phyloP scores from a whole-genome alignment of 2,888 invertebrate genomes.

The Platerodrilus igneus region DNA sequence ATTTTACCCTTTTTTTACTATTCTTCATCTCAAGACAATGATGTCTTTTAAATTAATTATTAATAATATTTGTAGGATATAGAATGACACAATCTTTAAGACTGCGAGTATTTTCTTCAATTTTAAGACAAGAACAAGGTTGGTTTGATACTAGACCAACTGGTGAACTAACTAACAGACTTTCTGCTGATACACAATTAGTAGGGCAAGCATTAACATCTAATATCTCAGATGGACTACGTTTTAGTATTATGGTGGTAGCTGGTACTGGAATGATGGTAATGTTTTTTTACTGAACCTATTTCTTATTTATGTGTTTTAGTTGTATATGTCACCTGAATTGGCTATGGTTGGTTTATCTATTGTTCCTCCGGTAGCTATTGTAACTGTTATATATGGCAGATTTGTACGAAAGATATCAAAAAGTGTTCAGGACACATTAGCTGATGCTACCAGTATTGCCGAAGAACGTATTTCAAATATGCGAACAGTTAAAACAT shows the following conservation, averaged over 20 bases:
- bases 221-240: slow-evolving; percentile 91
- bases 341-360: slow-evolving; percentile 80
- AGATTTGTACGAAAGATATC: slow-evolving; percentile 83
- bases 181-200: slow-evolving; percentile 85
- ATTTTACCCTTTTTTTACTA: no score
- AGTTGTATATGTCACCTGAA: slow-evolving; percentile 89
- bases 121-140: slow-evolving; percentile 81
- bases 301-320: slow-evolving; percentile 19
- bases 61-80: slow-evolving; percentile 60
- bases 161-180: slow-evolving; percentile 86
- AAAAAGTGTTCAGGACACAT: slow-evolving; percentile 67
- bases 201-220: slow-evolving; percentile 89
- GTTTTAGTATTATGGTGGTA: slow-evolving; percentile 79
- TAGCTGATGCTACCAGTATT: slow-evolving; percentile 63
- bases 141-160: slow-evolving; percentile 89
- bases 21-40: slow-evolving; percentile 3
- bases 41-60: not conserved
- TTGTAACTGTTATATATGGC: slow-evolving; percentile 76
- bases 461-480: slow-evolving; percentile 91
- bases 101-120: slow-evolving; percentile 70
- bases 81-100: slow-evolving; percentile 80
- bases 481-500: slow-evolving; percentile 88
- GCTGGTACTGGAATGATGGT: slow-evolving; percentile 96
- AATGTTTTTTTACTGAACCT: slow-evolving; percentile 25
- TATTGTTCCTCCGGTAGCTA: slow-evolving; percentile 87